These are phyloP conservation scores for Digitonthophagus gazella DNA, from an alignment of 2,888 invertebrate genomes.

Conservation along the genomic window DNA sequence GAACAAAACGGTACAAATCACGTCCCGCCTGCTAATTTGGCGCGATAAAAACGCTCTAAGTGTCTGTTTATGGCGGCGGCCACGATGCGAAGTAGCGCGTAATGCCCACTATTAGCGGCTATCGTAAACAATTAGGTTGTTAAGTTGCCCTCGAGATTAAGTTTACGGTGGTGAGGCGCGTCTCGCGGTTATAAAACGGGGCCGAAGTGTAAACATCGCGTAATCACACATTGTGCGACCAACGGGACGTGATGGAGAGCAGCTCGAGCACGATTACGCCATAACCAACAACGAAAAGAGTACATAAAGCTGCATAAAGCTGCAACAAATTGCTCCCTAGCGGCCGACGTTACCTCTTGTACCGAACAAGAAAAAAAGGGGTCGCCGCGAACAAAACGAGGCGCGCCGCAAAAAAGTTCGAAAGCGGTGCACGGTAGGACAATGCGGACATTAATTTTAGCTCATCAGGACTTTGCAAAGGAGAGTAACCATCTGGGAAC, in stretches of 20 bases:
- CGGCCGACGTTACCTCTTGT: slow-evolving; percentile 6
- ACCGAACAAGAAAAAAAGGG: slow-evolving; percentile 9
- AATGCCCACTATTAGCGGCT: slow-evolving; percentile 10
- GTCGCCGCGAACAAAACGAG: neutral
- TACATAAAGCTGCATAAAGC: slow-evolving; percentile 6
- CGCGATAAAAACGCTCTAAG: slow-evolving; percentile 9
- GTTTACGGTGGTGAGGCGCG: neutral
- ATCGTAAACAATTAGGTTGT: slow-evolving; percentile 15
- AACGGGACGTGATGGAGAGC: neutral
- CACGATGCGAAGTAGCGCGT: slow-evolving; percentile 3
- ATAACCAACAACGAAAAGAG: neutral
- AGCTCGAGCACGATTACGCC: neutral
- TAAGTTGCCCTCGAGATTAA: slow-evolving; percentile 6
- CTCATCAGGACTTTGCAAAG: slow-evolving; percentile 15
- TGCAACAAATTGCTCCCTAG: slow-evolving; percentile 10
- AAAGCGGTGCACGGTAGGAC: slow-evolving; percentile 16
- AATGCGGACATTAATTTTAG: slow-evolving; percentile 25
- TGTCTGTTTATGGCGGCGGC: slow-evolving; percentile 5
- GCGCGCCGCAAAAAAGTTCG: slow-evolving; percentile 1
- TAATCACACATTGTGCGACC: neutral
- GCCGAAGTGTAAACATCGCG: neutral
- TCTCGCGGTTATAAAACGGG: neutral
- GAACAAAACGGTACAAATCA: neutral
- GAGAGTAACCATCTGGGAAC: neutral
- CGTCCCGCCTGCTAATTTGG: slow-evolving; percentile 2